Percentiles rank a stretch among this genome's conserved stretches.
Conservation (phyloP, 2,113 vertebrate species). For the Reinhardtius hippoglossoides region DNA sequence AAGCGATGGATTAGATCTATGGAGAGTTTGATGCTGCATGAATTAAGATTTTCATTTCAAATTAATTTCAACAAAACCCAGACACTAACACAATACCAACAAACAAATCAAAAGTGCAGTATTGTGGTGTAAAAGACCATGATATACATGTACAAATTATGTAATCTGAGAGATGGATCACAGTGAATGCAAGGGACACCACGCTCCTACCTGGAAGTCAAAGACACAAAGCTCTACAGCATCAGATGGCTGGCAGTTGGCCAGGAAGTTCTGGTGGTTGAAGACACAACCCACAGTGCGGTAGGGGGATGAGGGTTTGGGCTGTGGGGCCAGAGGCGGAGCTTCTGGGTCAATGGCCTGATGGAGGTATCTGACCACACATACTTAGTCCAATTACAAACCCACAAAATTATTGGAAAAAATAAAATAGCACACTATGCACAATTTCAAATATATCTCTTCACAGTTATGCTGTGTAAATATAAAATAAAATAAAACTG, state of each 20-base stretch:
- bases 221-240: conserved; percentile 91
- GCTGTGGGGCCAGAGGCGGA: conserved; percentile 86
- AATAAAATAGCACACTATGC: not conserved
- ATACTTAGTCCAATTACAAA: not conserved
- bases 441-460: not conserved
- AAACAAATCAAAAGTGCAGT: not conserved
- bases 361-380: conserved; percentile 89
- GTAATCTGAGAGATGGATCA: not conserved
- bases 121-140: not conserved
- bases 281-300: conserved; percentile 93
- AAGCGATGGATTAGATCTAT: not conserved
- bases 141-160: not conserved
- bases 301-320: conserved; percentile 90
- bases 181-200: not conserved
- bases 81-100: too few relatives aligned
- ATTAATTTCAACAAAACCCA: too few relatives aligned
- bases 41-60: too few relatives aligned
- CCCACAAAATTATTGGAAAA: not conserved
- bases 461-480: not conserved
- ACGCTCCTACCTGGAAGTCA: conserved; percentile 84
- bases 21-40: not conserved
- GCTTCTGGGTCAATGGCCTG: conserved; percentile 87
- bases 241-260: conserved; percentile 94
- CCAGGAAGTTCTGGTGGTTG: conserved; percentile 92
- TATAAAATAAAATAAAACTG: too few relatives aligned